Evolutionary conservation across 2,888 invertebrate genomes (phyloP).

Genomic region (Hoplodrina blanda): DNA sequence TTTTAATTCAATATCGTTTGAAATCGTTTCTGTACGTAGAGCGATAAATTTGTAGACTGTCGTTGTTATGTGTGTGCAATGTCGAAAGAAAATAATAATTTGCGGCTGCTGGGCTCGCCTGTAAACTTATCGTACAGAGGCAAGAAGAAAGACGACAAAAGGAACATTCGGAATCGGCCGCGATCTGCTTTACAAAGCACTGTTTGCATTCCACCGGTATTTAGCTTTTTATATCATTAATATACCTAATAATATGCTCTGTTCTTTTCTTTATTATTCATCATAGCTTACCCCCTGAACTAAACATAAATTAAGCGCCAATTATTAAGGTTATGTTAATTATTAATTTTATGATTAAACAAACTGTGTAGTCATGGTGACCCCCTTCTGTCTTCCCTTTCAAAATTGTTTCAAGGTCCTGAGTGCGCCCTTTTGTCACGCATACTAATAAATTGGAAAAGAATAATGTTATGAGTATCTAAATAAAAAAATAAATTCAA

Average conservation of each 20-base stretch:
- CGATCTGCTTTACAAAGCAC: slow-evolving; percentile 85
- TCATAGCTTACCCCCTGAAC: not conserved
- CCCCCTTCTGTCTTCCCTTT: slow-evolving; percentile 8
- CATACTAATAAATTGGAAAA: slow-evolving; percentile 11
- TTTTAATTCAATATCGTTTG: slow-evolving; percentile 16
- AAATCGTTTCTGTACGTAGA: slow-evolving; percentile 5
- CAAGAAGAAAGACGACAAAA: slow-evolving; percentile 85
- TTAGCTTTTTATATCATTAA: not conserved
- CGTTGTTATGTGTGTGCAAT: slow-evolving; percentile 78
- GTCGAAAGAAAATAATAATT: slow-evolving; percentile 86
- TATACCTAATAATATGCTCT: not conserved
- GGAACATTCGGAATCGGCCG: slow-evolving; percentile 81
- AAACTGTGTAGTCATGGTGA: slow-evolving; percentile 40
- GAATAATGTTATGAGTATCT: slow-evolving; percentile 10
- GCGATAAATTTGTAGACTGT: slow-evolving; percentile 10
- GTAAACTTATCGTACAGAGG: slow-evolving; percentile 84
- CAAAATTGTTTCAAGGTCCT: slow-evolving; percentile 22
- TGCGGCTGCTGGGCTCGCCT: slow-evolving; percentile 86
- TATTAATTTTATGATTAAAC: slow-evolving; percentile 23
- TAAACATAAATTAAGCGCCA: slow-evolving; percentile 3
- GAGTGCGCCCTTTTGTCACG: slow-evolving; percentile 18
- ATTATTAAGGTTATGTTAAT: slow-evolving; percentile 1
- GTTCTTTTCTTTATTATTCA: not conserved
- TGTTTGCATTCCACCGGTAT: slow-evolving; percentile 79
- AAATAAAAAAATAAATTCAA: not conserved